Conservation (phyloP, 2,113 vertebrate species). For the Pollimyrus isidori region DNA sequence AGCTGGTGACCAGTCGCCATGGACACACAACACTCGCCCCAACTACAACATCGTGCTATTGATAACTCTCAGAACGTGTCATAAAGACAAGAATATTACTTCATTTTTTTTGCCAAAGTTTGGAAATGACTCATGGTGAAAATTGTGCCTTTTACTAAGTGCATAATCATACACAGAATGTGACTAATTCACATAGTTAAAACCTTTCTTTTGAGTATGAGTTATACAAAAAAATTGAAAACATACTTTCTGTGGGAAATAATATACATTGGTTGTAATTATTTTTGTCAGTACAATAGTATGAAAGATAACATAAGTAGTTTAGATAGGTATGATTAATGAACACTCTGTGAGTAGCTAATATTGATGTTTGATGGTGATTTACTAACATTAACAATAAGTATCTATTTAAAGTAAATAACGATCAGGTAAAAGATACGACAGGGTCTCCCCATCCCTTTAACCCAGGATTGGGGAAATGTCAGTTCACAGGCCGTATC, state of each 20-base stretch:
- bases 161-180: not conserved
- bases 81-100: not conserved
- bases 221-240: not conserved
- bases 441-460: not conserved
- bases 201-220: not conserved
- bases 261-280: not conserved
- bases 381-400: not conserved
- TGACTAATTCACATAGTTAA: not conserved
- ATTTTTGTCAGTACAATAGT: not conserved
- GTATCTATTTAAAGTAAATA: not conserved
- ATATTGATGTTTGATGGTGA: not conserved
- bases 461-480: not conserved
- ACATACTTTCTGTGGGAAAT: not conserved
- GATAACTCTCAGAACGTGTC: not conserved
- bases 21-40: not conserved
- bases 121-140: not conserved
- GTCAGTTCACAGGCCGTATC: not conserved
- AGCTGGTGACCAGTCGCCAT: not conserved
- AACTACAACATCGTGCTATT: not conserved
- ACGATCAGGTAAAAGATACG: not conserved
- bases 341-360: not conserved
- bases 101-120: not conserved
- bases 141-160: not conserved
- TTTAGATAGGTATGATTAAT: not conserved
- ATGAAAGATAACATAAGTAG: not conserved